Evolutionary conservation across 2,797 vertebrate species (phyloP).

Genomic region (Garrulus glandarius): DNA sequence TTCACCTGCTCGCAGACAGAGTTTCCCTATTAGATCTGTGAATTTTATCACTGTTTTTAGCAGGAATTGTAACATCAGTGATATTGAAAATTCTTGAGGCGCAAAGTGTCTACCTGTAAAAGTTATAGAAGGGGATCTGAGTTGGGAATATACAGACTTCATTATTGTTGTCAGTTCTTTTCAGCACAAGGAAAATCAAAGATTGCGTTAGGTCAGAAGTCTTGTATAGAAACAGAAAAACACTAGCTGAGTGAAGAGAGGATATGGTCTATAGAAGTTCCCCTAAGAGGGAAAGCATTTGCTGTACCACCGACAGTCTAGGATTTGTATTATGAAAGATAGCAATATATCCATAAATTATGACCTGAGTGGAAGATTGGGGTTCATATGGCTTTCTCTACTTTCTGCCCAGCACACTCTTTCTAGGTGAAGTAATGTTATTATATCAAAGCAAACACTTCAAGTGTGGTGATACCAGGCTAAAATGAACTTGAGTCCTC

Average conservation of each 20-base stretch:
- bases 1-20: neutral
- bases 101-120: neutral
- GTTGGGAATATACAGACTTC: neutral
- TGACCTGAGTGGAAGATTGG: neutral
- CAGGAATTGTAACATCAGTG: neutral
- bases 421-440: neutral
- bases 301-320: neutral
- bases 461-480: neutral
- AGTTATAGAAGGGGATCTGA: neutral
- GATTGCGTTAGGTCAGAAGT: neutral
- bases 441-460: neutral
- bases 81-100: neutral
- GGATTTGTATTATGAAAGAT: neutral
- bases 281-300: neutral
- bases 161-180: neutral
- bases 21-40: neutral
- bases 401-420: neutral
- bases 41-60: neutral
- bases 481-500: neutral
- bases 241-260: neutral
- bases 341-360: neutral
- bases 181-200: neutral
- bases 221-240: neutral
- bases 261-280: neutral
- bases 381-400: neutral